phyloP scores from a whole-genome alignment of 2,888 invertebrate genomes.

The Eudasyphora cyanicolor region DNA sequence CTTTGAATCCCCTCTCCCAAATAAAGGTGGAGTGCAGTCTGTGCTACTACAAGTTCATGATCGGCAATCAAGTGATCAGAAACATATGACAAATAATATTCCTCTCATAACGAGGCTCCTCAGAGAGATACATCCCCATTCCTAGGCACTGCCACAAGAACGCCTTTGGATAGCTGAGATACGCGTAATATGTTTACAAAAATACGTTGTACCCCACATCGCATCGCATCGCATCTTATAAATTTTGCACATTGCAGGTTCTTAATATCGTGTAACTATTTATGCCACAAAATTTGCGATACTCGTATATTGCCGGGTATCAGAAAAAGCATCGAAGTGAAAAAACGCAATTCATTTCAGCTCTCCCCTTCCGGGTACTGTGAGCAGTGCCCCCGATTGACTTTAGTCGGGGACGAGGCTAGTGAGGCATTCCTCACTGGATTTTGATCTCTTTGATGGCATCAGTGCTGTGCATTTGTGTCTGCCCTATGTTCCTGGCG shows the following conservation, averaged over 20 bases:
- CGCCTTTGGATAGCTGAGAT: conserved; percentile 18
- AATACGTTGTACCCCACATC: conserved; percentile 32
- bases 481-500: not conserved
- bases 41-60: conserved; percentile 63
- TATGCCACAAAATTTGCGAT: conserved; percentile 63
- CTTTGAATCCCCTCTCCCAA: not conserved
- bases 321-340: conserved; percentile 28
- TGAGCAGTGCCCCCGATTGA: conserved; percentile 42
- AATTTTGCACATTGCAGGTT: conserved; percentile 41
- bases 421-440: conserved; percentile 59
- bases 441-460: conserved; percentile 65
- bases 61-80: conserved; percentile 62
- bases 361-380: not conserved
- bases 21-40: not conserved
- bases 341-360: conserved; percentile 28
- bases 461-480: conserved; percentile 50
- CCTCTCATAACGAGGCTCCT: not conserved
- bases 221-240: conserved; percentile 25
- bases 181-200: conserved; percentile 25
- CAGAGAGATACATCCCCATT: not conserved
- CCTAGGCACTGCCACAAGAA: not conserved
- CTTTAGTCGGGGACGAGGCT: conserved; percentile 43
- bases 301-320: conserved; percentile 50
- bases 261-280: conserved; percentile 55
- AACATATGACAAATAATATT: conserved; percentile 51